Evolutionary conservation across 2,888 invertebrate species (phyloP).

Genomic region (Rhagonycha lutea): DNA sequence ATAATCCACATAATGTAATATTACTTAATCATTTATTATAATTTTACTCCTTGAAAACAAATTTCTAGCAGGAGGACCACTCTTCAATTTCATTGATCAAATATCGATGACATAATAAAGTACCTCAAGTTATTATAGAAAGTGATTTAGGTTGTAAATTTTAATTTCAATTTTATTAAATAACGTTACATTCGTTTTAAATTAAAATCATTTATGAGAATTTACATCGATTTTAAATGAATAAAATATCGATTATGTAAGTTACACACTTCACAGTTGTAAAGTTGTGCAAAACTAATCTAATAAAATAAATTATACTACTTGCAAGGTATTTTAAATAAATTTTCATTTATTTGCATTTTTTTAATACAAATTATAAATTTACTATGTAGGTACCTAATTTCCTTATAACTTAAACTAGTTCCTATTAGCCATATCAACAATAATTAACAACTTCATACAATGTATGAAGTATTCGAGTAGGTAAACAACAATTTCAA

Average conservation of each 20-base stretch:
- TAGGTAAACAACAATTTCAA: not conserved
- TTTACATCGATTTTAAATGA: not conserved
- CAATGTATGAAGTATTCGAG: not conserved
- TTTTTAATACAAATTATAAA: not conserved
- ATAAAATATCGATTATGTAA: not conserved
- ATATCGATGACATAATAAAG: not conserved
- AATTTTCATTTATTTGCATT: not conserved
- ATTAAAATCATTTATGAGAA: not conserved
- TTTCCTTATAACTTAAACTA: not conserved
- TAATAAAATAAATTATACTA: not conserved
- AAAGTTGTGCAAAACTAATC: not conserved
- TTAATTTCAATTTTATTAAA: not conserved
- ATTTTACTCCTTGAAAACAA: not conserved
- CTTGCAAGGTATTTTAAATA: not conserved
- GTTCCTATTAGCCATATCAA: not conserved
- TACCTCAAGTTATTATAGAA: not conserved
- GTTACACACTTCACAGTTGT: not conserved
- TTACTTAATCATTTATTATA: not conserved
- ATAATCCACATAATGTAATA: not conserved
- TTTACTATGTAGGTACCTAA: not conserved
- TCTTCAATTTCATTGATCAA: not conserved
- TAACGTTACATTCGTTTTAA: not conserved
- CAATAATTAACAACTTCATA: not conserved
- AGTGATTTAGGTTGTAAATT: not conserved
- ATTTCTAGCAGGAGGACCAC: not conserved